Percentiles rank a stretch among this genome's conserved stretches.
Conservation (phyloP, 1,140 invertebrate genomes). For the Matsumurasca onukii region DNA sequence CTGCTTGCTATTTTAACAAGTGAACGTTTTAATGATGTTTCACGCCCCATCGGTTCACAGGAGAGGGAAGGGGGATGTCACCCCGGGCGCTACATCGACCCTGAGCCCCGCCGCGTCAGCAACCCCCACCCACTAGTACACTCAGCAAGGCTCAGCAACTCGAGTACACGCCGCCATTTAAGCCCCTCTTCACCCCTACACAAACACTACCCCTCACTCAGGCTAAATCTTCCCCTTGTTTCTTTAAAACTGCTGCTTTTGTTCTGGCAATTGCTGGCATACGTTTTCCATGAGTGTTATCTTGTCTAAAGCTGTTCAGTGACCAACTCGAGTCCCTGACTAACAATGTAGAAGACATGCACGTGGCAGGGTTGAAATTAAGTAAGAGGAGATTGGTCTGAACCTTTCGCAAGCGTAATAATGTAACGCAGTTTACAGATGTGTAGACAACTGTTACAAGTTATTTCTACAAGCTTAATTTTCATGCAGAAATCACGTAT, state of each 20-base stretch:
- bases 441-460: too few species aligned
- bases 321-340: too few species aligned
- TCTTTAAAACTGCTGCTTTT: slow-evolving; percentile 8
- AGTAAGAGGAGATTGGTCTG: too few species aligned
- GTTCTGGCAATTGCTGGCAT: neutral
- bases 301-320: too few species aligned
- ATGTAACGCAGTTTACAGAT: too few species aligned
- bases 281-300: neutral
- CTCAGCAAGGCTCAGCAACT: neutral
- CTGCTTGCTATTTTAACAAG: neutral
- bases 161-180: slow-evolving; percentile 10
- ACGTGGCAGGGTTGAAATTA: too few species aligned
- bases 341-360: too few species aligned
- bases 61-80: too few species aligned
- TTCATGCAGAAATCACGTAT: too few species aligned
- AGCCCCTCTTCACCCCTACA: neutral
- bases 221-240: slow-evolving; percentile 1
- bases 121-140: neutral
- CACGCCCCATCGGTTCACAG: too few species aligned
- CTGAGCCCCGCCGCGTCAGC: slow-evolving; percentile 2
- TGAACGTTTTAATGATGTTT: slow-evolving; percentile 4
- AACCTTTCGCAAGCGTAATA: too few species aligned
- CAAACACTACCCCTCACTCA: neutral
- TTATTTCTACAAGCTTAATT: too few species aligned
- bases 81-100: slow-evolving; percentile 9